Evolutionary conservation across 2,113 vertebrate species (phyloP).

Genomic region (Phalacrocorax aristotelis): DNA sequence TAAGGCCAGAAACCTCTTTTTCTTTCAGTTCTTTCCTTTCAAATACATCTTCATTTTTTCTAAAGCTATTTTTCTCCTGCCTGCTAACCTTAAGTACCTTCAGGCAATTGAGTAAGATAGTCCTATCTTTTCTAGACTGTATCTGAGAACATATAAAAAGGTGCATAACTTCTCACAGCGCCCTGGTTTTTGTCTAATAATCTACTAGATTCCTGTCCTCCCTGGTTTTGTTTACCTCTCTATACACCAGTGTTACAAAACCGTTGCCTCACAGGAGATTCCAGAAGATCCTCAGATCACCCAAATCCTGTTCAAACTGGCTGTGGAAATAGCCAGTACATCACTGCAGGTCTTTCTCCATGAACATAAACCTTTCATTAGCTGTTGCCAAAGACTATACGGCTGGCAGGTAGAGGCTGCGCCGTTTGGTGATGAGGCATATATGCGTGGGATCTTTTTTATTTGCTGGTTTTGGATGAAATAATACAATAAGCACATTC

Average conservation of each 20-base stretch:
- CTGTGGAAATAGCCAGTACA: neutral
- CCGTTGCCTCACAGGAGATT: neutral
- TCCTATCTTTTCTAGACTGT: neutral
- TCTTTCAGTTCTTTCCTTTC: slow-evolving; percentile 3
- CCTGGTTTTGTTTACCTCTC: neutral
- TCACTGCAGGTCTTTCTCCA: neutral
- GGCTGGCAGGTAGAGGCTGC: neutral
- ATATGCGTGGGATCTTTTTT: neutral
- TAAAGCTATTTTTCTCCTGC: neutral
- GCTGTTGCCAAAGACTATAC: neutral
- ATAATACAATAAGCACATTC: neutral
- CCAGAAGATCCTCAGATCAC: neutral
- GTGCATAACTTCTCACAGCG: neutral
- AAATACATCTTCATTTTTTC: neutral
- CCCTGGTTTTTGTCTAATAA: neutral
- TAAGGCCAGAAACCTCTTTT: neutral
- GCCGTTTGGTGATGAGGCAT: neutral
- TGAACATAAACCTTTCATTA: neutral
- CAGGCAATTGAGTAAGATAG: neutral
- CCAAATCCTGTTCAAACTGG: neutral
- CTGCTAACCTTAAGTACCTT: neutral
- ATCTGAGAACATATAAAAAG: neutral
- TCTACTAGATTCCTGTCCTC: neutral
- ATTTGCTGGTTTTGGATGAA: neutral
- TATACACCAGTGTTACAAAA: neutral